Percentiles rank a stretch among this genome's conserved stretches.
phyloP scores from a whole-genome alignment of 1,140 invertebrate genomes.

The Monochamus saltuarius region DNA sequence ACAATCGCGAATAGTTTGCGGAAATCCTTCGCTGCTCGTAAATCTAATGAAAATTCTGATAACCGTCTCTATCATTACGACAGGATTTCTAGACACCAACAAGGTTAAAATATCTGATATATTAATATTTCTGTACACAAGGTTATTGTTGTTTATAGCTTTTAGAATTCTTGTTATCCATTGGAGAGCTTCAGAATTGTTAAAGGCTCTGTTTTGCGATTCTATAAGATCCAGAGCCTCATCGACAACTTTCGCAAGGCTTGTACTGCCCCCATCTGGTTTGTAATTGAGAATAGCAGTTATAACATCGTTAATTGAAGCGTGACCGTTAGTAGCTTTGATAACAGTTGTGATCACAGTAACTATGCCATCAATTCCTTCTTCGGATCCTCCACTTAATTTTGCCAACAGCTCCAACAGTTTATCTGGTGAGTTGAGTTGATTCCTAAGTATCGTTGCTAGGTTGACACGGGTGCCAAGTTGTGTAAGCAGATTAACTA shows the following conservation, averaged over 20 bases:
- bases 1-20: background rate
- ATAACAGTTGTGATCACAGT: background rate
- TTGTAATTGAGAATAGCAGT: background rate
- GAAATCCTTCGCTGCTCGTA: background rate
- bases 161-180: background rate
- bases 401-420: background rate
- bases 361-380: conserved; percentile 8
- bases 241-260: background rate
- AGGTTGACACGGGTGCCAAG: background rate
- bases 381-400: conserved; percentile 4
- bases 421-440: background rate
- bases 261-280: background rate
- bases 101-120: background rate
- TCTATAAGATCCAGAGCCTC: background rate
- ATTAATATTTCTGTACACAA: background rate
- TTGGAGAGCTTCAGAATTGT: background rate
- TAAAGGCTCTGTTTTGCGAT: background rate
- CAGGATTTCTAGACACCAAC: background rate
- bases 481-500: background rate
- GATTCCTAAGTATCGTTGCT: background rate
- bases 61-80: background rate
- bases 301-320: background rate
- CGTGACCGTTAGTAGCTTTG: background rate
- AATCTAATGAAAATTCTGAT: background rate
- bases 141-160: background rate